Percentiles rank a stretch among this genome's conserved stretches.
Evolutionary conservation across 1,140 invertebrate species (phyloP).

Genomic region (Acromyrmex charruanus): DNA sequence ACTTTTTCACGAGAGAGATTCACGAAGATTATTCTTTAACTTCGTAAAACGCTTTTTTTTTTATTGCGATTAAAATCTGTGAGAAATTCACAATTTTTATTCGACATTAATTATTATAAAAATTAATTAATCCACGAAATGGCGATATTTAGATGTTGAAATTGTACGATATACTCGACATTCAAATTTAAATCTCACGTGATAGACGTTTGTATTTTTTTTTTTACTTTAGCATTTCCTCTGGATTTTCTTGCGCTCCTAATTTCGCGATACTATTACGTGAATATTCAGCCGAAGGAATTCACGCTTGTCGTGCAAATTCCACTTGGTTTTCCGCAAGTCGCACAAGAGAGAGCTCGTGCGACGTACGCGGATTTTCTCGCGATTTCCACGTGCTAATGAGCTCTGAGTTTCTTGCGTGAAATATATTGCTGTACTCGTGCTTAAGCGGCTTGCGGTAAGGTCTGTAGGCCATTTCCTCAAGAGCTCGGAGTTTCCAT

Average conservation of each 20-base stretch:
- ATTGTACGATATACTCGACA: background rate
- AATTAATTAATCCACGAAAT: conserved; percentile 22
- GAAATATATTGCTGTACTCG: conserved; percentile 47
- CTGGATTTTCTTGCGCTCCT: background rate
- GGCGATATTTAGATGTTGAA: background rate
- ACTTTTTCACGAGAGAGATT: too few species aligned
- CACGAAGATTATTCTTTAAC: background rate
- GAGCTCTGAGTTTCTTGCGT: conserved; percentile 65
- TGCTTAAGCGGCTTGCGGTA: conserved; percentile 69
- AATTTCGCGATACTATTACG: conserved; percentile 1
- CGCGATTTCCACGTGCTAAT: conserved; percentile 71
- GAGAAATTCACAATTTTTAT: background rate
- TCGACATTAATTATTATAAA: background rate
- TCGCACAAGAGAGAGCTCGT: background rate
- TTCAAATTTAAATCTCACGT: conserved; percentile 2
- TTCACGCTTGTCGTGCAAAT: conserved; percentile 31
- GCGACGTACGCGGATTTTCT: conserved; percentile 55
- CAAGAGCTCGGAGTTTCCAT: conserved; percentile 33
- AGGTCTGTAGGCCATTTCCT: conserved; percentile 74
- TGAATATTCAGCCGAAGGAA: conserved; percentile 16
- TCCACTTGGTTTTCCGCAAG: conserved; percentile 30
- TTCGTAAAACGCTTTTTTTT: background rate
- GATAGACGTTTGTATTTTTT: background rate
- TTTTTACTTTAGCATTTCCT: background rate
- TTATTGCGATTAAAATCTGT: background rate